These are phyloP conservation scores for Zaprionus gabonicus DNA, from an alignment of 1,140 invertebrate species.

Conservation along the genomic window DNA sequence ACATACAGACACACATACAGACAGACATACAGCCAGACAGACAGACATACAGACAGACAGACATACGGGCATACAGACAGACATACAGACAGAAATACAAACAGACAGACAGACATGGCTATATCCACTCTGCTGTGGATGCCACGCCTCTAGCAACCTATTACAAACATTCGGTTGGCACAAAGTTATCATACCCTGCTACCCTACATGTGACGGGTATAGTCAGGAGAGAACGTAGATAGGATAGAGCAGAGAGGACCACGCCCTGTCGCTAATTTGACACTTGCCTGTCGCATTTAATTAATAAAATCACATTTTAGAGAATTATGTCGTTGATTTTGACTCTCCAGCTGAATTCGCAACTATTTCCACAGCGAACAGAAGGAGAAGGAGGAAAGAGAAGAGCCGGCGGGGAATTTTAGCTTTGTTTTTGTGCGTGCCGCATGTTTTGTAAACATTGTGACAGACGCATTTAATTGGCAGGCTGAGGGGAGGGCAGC, in stretches of 20 bases:
- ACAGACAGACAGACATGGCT: too few relatives aligned
- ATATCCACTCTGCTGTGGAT: too few relatives aligned
- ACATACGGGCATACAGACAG: too few relatives aligned
- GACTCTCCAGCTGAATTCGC: conserved; percentile 8
- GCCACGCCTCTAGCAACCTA: too few relatives aligned
- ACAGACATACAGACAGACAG: too few relatives aligned
- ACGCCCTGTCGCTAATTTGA: conserved; percentile 67
- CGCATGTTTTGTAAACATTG: conserved; percentile 51
- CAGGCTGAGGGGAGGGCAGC: conserved; percentile 25
- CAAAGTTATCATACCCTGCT: too few relatives aligned
- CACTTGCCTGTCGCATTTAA: conserved; percentile 79
- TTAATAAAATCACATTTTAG: conserved; percentile 78
- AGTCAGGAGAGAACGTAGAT: not conserved
- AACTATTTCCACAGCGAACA: conserved; percentile 39
- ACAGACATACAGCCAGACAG: too few relatives aligned
- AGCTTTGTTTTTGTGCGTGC: conserved; percentile 7
- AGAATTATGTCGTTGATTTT: conserved; percentile 72
- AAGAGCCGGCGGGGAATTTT: not conserved
- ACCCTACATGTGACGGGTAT: too few relatives aligned
- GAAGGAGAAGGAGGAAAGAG: not conserved
- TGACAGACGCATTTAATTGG: conserved; percentile 68
- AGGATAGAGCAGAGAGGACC: not conserved
- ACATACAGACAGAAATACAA: too few relatives aligned
- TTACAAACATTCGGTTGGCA: not conserved
- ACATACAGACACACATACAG: too few relatives aligned